Conservation (phyloP, 1,140 invertebrate species). For the Drosophila nebulosa region DNA sequence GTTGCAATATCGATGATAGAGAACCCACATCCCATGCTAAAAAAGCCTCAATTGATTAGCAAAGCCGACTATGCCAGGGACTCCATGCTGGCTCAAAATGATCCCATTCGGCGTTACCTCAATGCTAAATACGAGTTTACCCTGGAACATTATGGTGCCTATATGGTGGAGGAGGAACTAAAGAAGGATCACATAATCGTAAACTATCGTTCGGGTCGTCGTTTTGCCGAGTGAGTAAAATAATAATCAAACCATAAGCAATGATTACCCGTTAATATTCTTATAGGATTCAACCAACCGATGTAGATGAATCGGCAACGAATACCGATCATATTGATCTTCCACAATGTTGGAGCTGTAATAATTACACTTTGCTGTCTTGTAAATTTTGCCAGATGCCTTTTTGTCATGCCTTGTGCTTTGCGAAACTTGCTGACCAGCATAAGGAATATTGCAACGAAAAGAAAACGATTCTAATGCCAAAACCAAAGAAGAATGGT, state of each 20-base stretch:
- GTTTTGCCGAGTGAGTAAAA: constrained; percentile 14
- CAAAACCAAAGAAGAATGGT: not conserved
- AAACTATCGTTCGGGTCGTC: constrained; percentile 37
- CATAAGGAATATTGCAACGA: constrained; percentile 33
- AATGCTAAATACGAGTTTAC: constrained; percentile 44
- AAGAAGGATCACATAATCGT: not conserved
- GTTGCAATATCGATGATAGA: constrained; percentile 11
- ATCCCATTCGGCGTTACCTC: constrained; percentile 34
- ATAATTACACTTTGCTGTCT: constrained; percentile 26
- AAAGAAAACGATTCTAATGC: not conserved
- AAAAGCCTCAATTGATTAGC: constrained; percentile 22
- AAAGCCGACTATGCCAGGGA: constrained; percentile 39
- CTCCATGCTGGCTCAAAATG: constrained; percentile 30
- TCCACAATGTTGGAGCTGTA: constrained; percentile 29
- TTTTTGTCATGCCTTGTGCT: constrained; percentile 42
- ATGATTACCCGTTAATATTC: too few species aligned
- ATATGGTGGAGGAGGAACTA: not conserved
- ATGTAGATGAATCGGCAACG: not conserved
- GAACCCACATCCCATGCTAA: constrained; percentile 35
- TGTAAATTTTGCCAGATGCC: constrained; percentile 50
- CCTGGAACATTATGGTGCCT: constrained; percentile 34
- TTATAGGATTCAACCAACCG: not conserved
- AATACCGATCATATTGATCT: not conserved
- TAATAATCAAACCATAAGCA: not conserved
- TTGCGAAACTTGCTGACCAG: constrained; percentile 3